Base-by-base conservation (phyloP, 2,888 invertebrate genomes). In the Fragum fragum region DNA sequence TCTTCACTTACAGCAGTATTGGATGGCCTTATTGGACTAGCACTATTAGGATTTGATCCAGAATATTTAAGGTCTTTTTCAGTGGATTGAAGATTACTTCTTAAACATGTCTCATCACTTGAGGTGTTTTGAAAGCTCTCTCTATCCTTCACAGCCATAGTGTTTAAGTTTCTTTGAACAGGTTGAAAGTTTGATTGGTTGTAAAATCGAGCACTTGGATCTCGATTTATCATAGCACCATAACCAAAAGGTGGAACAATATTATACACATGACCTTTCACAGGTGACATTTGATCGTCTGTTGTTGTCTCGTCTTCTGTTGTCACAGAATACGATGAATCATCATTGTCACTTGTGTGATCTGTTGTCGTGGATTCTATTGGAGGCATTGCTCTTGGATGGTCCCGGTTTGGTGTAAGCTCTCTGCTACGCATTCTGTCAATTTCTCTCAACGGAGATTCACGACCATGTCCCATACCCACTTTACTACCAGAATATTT, bases 401-500 rank as follows among this genome's bases (percentile, higher is more conserved):
- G 66, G 39, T 76, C 81, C 59, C 79, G 71, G 23, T 73, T 73
- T 47, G 82, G 85, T 68, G 82, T 78, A 52, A 81, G 83, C 69
- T 85, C 82, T 70, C 82, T 73, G 61, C 55, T 72, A 42, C 68
- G 77, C 16, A 52, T 39, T 52, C 70, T 71, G 16, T 82, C 78
- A 2, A 80, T 47, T 16, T 85, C 85, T 42, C 73, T 83, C 1
- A 76, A 39, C 14, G 85, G 85, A 18, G 85, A 83, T 18, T 78
- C 77, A 36, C 76, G 75, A 39, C 42, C 47, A 21, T 73, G 76
- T 21, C 59, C 69, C 32, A 63, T 73, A 7, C 76, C 32, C 7
- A 42, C 28, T 32, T 86, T 86, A 1, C 86, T 81, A 47, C 74
- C 81, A 21, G 86, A 86, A 68, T 81, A 81, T 66, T 81, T 86